These are phyloP conservation scores for Empidonax alnorum DNA, from an alignment of 2,113 vertebrate genomes.

Conservation along the genomic window DNA sequence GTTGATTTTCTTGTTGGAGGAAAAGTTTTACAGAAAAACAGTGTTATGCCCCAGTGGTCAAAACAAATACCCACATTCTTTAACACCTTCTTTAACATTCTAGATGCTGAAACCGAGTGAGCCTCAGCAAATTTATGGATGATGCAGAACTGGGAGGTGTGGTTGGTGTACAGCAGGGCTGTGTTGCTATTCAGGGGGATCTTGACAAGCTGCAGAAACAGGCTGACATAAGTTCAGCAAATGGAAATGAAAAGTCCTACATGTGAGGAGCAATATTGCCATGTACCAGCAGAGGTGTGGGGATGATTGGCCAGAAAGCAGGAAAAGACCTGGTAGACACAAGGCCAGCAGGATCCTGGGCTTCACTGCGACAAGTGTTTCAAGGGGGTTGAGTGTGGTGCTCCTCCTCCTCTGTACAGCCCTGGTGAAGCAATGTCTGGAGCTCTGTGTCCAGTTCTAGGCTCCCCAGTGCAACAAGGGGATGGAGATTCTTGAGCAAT, in stretches of 20 bases:
- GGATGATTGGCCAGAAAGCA: not conserved
- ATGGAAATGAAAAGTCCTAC: not conserved
- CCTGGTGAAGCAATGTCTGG: not conserved
- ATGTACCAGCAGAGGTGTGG: not conserved
- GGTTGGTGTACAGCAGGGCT: not conserved
- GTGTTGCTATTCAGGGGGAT: not conserved
- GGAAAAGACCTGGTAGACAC: not conserved
- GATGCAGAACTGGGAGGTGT: not conserved
- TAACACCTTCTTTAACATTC: not conserved
- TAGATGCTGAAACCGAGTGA: not conserved
- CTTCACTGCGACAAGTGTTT: not conserved
- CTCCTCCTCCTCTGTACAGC: not conserved
- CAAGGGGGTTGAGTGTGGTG: accelerated
- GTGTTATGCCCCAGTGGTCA: not conserved
- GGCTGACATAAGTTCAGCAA: not conserved
- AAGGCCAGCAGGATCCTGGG: not conserved
- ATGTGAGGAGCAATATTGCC: not conserved
- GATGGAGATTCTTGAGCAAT: not conserved
- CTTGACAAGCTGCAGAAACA: not conserved
- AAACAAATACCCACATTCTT: not conserved
- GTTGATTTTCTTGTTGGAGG: not conserved
- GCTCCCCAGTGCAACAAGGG: not conserved
- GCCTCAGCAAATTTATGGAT: not conserved
- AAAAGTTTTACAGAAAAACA: not conserved
- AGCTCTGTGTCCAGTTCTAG: not conserved